Evolutionary conservation across 2,797 vertebrate genomes (phyloP).

Genomic region (Liparis tanakae): DNA sequence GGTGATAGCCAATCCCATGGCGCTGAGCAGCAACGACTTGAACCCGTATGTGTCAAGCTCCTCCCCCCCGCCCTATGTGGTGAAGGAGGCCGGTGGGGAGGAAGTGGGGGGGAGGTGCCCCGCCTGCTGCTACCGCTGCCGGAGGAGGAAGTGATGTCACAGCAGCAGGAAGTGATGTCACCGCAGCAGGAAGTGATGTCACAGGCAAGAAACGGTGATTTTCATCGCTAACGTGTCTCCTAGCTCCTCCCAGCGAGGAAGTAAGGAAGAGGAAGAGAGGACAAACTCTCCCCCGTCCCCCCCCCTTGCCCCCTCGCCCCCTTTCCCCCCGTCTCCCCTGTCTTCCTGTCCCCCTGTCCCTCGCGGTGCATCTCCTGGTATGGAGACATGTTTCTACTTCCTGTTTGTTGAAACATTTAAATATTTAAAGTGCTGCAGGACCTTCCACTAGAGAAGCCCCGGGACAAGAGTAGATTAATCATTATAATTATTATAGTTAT

Average conservation of each 20-base stretch:
- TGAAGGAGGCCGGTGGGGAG: constrained; percentile 62
- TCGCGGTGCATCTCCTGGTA: no score
- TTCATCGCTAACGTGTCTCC: background rate
- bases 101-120: constrained; percentile 50
- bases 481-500: background rate
- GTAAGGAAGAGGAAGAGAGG: background rate
- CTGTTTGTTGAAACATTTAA: background rate
- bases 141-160: constrained; percentile 69
- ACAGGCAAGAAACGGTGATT: background rate
- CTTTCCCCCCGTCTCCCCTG: no score
- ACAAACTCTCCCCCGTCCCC: no score
- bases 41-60: constrained; percentile 42
- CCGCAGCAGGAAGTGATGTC: background rate
- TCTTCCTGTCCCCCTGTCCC: no score
- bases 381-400: no score
- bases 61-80: constrained; percentile 57
- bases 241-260: background rate
- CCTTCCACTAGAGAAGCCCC: no score
- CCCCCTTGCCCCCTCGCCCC: no score
- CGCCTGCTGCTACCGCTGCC: constrained; percentile 79
- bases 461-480: background rate
- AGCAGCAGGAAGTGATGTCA: background rate
- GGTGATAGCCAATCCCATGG: constrained; percentile 80
- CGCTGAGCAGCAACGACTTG: constrained; percentile 44
- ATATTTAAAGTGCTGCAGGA: background rate